Evolutionary conservation across 1,140 invertebrate species (phyloP).

Genomic region (Archivesica marissinica): DNA sequence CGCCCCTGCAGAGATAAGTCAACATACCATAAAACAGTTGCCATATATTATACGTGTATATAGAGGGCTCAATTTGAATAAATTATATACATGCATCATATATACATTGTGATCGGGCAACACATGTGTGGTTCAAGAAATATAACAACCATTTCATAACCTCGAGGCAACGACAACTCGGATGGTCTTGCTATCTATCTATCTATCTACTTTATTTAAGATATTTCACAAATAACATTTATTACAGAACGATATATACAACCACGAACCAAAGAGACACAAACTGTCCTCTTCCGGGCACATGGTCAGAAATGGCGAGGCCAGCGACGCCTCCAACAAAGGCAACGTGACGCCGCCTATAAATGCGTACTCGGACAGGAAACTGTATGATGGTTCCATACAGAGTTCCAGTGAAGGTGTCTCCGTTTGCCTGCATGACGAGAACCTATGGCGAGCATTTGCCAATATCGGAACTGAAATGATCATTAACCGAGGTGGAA

Average conservation of each 20-base stretch:
- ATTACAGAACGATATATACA: neutral
- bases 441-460: slow-evolving; percentile 98
- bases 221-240: neutral
- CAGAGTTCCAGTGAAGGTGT: slow-evolving; percentile 28
- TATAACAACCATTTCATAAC: no score
- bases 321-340: neutral
- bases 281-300: neutral
- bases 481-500: slow-evolving; percentile 99
- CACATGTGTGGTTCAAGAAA: no score
- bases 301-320: neutral
- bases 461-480: slow-evolving; percentile 98
- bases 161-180: no score
- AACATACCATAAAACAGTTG: no score
- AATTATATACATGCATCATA: no score
- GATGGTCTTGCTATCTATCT: no score
- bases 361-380: neutral
- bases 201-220: neutral
- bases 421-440: slow-evolving; percentile 90
- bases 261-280: neutral
- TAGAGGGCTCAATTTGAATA: no score
- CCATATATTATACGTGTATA: no score
- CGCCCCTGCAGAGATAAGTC: no score
- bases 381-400: neutral
- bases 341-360: neutral
- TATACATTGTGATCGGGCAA: no score